Conservation (phyloP, 2,113 vertebrate species). For the Tamias sibiricus region DNA sequence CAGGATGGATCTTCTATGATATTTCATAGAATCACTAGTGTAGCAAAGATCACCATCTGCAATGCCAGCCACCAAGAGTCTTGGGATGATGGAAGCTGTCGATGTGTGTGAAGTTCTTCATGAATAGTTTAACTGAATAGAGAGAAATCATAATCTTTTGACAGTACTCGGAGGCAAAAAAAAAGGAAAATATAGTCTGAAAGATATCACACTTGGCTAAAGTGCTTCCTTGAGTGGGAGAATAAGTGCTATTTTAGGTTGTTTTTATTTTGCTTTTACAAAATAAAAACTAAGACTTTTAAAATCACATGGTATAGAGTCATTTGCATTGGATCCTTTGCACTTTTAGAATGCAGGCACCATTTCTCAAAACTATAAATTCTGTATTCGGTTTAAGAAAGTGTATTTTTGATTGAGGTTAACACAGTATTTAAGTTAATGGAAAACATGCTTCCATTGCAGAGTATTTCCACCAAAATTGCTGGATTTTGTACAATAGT, state of each 20-base stretch:
- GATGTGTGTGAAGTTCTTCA: background rate
- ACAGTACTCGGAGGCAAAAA: background rate
- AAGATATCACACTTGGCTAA: background rate
- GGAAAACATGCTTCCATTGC: conserved; percentile 82
- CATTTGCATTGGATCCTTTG: conserved; percentile 52
- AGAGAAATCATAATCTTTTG: background rate
- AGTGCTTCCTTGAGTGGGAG: background rate
- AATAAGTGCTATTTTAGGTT: conserved; percentile 23
- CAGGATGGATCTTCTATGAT: background rate
- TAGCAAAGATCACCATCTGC: background rate
- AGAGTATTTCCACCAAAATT: conserved; percentile 83
- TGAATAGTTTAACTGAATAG: background rate
- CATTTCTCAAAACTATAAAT: conserved; percentile 64
- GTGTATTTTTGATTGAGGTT: conserved; percentile 77
- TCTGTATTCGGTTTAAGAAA: conserved; percentile 76
- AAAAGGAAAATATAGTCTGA: background rate
- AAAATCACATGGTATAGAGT: background rate
- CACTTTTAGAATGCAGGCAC: conserved; percentile 47
- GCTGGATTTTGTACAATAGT: conserved; percentile 81
- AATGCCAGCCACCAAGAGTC: background rate
- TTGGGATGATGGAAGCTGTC: background rate
- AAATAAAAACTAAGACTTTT: conserved; percentile 12
- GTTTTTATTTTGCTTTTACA: conserved; percentile 47
- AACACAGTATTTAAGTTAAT: conserved; percentile 83
- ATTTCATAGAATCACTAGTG: background rate